Conservation (phyloP, 2,797 vertebrate genomes). For the Pteropus rufus region DNA sequence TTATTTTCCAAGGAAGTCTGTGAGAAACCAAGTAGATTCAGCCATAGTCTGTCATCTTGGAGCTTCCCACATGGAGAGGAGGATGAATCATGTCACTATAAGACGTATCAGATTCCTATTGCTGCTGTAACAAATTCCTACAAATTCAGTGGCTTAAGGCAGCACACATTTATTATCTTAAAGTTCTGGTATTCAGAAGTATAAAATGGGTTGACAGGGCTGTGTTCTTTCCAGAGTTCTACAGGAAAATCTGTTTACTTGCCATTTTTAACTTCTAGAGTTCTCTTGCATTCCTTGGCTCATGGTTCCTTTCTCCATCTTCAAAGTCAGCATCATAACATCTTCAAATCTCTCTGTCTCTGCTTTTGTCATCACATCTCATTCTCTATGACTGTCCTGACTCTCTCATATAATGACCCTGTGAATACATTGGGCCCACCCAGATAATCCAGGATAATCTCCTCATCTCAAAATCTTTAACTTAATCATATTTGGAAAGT, state of each 20-base stretch:
- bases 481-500: neutral
- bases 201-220: neutral
- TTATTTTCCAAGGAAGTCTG: slow-evolving; percentile 4
- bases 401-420: neutral
- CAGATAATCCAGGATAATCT: neutral
- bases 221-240: neutral
- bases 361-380: neutral
- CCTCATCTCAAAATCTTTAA: neutral
- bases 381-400: neutral
- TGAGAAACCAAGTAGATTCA: neutral
- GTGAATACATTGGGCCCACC: too few relatives aligned
- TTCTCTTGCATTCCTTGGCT: neutral
- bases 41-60: neutral
- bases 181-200: neutral
- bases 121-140: neutral
- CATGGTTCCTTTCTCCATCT: neutral
- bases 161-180: neutral
- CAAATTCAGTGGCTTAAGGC: neutral
- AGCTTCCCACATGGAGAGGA: neutral
- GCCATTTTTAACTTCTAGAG: neutral
- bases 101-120: neutral
- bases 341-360: neutral
- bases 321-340: neutral
- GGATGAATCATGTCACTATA: neutral
- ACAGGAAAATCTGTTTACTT: neutral